phyloP scores from a whole-genome alignment of 2,113 vertebrate species.

The Pan troglodytes region DNA sequence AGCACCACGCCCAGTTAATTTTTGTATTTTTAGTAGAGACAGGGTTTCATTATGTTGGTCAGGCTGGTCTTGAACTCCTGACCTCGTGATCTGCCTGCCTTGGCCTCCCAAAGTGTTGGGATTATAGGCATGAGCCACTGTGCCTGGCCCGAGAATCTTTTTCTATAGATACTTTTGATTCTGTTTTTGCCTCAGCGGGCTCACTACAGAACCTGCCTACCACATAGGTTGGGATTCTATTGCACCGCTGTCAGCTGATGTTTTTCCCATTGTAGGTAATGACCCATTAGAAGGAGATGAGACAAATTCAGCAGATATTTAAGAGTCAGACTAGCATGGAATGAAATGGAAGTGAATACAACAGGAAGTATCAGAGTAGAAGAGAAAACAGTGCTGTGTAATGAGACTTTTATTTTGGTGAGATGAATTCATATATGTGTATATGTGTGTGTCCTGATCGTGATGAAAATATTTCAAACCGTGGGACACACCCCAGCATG shows the following conservation, averaged over 20 bases:
- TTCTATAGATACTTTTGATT: rapidly evolving
- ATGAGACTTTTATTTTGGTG: not conserved
- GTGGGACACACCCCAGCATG: rapidly evolving
- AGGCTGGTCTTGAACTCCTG: too few relatives aligned
- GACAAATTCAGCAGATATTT: not conserved
- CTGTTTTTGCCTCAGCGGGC: not conserved
- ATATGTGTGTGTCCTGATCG: not conserved
- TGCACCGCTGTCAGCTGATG: rapidly evolving
- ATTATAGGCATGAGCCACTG: too few relatives aligned
- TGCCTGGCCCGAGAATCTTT: too few relatives aligned
- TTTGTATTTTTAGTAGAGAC: too few relatives aligned
- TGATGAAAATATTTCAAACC: not conserved
- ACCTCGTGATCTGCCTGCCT: rapidly evolving
- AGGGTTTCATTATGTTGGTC: too few relatives aligned
- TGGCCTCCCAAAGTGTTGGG: too few relatives aligned
- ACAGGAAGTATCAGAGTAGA: rapidly evolving
- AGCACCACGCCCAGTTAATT: too few relatives aligned
- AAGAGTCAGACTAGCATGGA: not conserved
- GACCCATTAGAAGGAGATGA: not conserved
- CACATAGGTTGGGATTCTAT: rapidly evolving
- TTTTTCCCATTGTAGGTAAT: not conserved
- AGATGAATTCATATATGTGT: not conserved
- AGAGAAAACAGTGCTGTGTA: not conserved
- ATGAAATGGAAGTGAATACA: rapidly evolving
- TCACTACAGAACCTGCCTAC: rapidly evolving